Conservation (phyloP, 1,140 invertebrate species). For the Halyomorpha halys region DNA sequence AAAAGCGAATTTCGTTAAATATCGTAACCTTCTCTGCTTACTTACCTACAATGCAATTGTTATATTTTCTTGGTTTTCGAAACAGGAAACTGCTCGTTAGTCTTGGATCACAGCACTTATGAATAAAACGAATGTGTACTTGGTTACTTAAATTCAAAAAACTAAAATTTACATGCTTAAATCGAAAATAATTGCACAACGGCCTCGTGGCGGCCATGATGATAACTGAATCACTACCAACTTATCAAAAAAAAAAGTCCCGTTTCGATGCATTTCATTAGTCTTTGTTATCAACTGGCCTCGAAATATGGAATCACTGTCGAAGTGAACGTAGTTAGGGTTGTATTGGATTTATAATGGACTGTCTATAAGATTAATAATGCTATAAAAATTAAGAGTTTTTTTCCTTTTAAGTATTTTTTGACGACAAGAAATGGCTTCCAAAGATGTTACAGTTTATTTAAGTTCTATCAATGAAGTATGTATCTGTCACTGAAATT, state of each 20-base stretch:
- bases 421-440: not conserved
- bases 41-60: not conserved
- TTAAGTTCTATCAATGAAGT: not conserved
- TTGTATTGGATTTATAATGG: no score
- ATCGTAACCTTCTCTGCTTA: not conserved
- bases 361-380: no score
- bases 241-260: not conserved
- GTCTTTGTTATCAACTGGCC: slow-evolving; percentile 3
- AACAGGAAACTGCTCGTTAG: slow-evolving; percentile 30
- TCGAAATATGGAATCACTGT: no score
- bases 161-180: slow-evolving; percentile 34
- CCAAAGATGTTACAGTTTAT: not conserved
- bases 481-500: not conserved
- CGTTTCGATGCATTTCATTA: not conserved
- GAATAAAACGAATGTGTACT: slow-evolving; percentile 32
- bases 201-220: slow-evolving; percentile 35
- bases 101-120: slow-evolving; percentile 34
- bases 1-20: not conserved
- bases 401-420: not conserved
- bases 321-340: no score
- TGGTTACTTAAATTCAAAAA: slow-evolving; percentile 30
- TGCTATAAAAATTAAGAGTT: no score
- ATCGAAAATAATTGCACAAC: slow-evolving; percentile 34
- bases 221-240: slow-evolving; percentile 10
- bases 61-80: slow-evolving; percentile 25